Conservation (phyloP, 2,113 vertebrate species). For the Seriola quinqueradiata region DNA sequence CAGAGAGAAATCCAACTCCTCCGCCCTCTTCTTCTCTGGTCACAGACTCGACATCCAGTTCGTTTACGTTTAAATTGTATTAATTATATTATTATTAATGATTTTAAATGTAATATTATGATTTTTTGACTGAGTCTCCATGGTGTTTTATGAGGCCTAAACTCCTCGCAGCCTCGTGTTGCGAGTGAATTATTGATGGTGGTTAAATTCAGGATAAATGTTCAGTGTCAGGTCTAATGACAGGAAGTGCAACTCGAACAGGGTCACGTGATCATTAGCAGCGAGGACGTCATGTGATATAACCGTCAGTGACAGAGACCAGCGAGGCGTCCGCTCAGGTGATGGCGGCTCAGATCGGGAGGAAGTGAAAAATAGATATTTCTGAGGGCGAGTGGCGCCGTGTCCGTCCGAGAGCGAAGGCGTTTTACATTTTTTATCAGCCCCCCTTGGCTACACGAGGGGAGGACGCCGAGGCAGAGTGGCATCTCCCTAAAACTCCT, state of each 20-base stretch:
- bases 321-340: not conserved
- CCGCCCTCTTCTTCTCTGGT: not conserved
- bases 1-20: conserved; percentile 61
- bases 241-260: not conserved
- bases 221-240: conserved; percentile 36
- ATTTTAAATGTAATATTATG: no score
- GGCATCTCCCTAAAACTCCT: conserved; percentile 60
- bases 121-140: not conserved
- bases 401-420: conserved; percentile 42
- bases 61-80: no score
- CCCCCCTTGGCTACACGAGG: conserved; percentile 67
- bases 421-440: conserved; percentile 79
- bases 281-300: not conserved
- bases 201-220: conserved; percentile 39
- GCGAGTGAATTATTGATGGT: conserved; percentile 44
- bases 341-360: not conserved
- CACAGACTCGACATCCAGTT: no score
- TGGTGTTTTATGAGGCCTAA: not conserved
- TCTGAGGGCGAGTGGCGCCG: conserved; percentile 56
- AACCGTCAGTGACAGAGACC: not conserved
- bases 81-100: no score
- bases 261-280: no score
- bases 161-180: not conserved
- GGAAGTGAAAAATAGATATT: conserved; percentile 59
- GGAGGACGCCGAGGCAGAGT: conserved; percentile 38